Base-by-base conservation (phyloP, 2,113 vertebrate species). In the Hemiscyllium ocellatum region DNA sequence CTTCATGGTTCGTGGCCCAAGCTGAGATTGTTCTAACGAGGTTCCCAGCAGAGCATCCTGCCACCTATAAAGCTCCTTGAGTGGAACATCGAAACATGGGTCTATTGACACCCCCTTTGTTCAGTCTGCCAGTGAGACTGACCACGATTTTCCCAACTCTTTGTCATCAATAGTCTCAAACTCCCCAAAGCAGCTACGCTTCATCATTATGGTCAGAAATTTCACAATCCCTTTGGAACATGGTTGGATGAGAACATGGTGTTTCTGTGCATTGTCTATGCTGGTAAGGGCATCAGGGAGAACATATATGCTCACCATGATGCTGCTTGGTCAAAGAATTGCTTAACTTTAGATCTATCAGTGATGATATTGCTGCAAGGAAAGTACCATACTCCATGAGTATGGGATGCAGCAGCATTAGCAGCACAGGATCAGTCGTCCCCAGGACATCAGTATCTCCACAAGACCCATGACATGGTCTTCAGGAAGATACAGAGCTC, bases 1-100 rank as follows among this genome's bases (percentile, higher is more conserved):
- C 99, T 98, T 99, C 99, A 0, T 99, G 99, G 98, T 99, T 99
- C 99, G 99, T 99, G 98, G 99, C 99, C 97, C 99, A 99, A 98
- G 99, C 99, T 96, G 99, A 99, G 97, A 99, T 99, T 96, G 99
- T 99, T 98, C 99, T 97, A 96, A 99, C 99, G 97, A 99, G 99
- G 96, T 98, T 99, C 97, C 99, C 99, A 97, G 97, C 94, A 99
- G 98, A 96, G 99, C 99, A 97, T 99, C 99, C 97, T 99, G 99
- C 99, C 99, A 99, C 97, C 99, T 99, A 97, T 99, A 99, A 97
- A 99, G 97, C 96, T 99, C 99, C 97, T 99, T 99, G 96, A 99
- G 98, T 97, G 99, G 99, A 96, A 99, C 98, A 97, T 99, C 99
- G 97, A 99, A 47, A 99, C 97, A 99, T 98, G 97, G 99, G 99